Evolutionary conservation across 2,888 invertebrate genomes (phyloP).

Genomic region (Callyntrura guangdongensis): DNA sequence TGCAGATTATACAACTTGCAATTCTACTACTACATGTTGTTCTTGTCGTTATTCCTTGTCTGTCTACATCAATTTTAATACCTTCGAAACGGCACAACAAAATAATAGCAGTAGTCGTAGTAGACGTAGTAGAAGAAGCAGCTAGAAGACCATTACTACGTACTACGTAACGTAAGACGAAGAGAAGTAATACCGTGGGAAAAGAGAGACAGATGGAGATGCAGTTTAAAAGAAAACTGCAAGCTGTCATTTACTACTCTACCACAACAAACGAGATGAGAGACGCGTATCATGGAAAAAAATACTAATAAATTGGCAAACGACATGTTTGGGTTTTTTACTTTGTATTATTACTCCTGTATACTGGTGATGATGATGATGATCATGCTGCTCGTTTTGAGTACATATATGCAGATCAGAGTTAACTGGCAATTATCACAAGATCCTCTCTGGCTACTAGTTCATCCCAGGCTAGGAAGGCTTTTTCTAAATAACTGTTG

Average conservation of each 20-base stretch:
- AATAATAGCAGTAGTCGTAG: slow-evolving; percentile 10
- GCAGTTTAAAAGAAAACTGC: slow-evolving; percentile 77
- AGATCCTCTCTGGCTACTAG: not conserved
- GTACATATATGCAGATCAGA: not conserved
- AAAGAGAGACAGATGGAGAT: slow-evolving; percentile 82
- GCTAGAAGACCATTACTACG: not conserved
- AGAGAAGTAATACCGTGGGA: slow-evolving; percentile 77
- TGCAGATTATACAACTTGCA: slow-evolving; percentile 42
- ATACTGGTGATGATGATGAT: slow-evolving; percentile 23
- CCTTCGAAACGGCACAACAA: slow-evolving; percentile 32
- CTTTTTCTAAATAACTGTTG: not conserved
- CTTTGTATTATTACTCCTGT: slow-evolving; percentile 37
- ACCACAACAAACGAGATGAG: slow-evolving; percentile 55
- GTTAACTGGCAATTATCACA: not conserved
- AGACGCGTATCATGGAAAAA: slow-evolving; percentile 43
- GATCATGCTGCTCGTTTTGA: slow-evolving; percentile 18
- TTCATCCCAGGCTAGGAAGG: not conserved
- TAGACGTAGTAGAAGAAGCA: not conserved
- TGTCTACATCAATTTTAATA: slow-evolving; percentile 17
- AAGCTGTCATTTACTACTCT: slow-evolving; percentile 78
- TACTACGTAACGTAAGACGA: slow-evolving; percentile 4
- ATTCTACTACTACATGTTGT: not conserved
- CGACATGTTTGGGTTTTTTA: slow-evolving; percentile 69
- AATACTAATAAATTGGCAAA: slow-evolving; percentile 72
- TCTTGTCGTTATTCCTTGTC: slow-evolving; percentile 9